Evolutionary conservation across 2,888 invertebrate genomes (phyloP).

Genomic region (Dryadula phaetusa): DNA sequence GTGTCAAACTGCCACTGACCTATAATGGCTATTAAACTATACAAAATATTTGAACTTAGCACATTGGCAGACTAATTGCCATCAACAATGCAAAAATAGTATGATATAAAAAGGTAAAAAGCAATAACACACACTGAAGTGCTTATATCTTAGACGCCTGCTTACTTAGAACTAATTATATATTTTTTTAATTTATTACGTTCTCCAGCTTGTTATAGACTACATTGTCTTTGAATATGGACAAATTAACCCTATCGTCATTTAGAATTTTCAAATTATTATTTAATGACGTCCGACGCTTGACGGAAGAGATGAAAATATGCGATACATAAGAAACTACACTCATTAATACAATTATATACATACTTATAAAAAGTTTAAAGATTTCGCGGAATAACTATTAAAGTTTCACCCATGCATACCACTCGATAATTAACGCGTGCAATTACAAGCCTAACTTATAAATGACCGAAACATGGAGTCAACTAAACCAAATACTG

Average conservation of each 20-base stretch:
- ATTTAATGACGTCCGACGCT: background rate
- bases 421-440: slow-evolving; percentile 30
- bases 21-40: no score
- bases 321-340: slow-evolving; percentile 22
- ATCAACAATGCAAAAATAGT: no score
- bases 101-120: no score
- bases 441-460: slow-evolving; percentile 9
- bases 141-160: no score
- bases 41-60: no score
- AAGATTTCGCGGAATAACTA: slow-evolving; percentile 31
- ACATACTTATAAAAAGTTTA: slow-evolving; percentile 18
- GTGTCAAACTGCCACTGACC: no score
- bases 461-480: slow-evolving; percentile 2
- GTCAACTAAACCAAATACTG: background rate
- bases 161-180: no score
- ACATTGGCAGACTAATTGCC: no score
- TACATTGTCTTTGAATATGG: no score
- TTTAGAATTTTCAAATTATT: slow-evolving; percentile 15
- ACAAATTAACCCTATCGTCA: slow-evolving; percentile 15
- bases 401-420: slow-evolving; percentile 21
- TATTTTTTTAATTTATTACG: no score
- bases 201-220: no score
- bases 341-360: slow-evolving; percentile 17
- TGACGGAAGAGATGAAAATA: slow-evolving; percentile 21
- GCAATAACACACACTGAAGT: no score